Base-by-base conservation (phyloP, 1,140 invertebrate genomes). In the Potamilus streckersoni region DNA sequence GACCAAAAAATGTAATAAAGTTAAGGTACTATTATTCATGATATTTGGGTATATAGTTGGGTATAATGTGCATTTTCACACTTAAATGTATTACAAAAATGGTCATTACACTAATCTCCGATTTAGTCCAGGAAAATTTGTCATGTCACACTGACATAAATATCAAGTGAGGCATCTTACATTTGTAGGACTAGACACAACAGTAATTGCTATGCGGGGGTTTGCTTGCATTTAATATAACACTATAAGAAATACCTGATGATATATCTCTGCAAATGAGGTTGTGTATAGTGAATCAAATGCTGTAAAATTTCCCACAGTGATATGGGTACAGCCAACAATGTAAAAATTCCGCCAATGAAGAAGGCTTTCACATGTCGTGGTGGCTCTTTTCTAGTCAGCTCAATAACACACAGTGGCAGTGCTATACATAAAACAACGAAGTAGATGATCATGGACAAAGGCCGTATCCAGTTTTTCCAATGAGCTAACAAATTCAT, bases 241-340 rank as follows among this genome's bases (percentile, higher is more conserved):
- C 6, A 49, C 6, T 49, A 1, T 49, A 49, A 49, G 38, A 49
- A 63, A 89, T 91, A 96, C 95, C 95, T 94, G 74, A 90, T 97
- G 73, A 98, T 97, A 90, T 97, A 95, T 91, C 97, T 96, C 83
- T 99, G 97, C 77, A 98, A 90, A 85, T 93, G 94, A 31, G 97
- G 97, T 87, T 97, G 95, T 0, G 95, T 97, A 84, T 97, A 98
- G 90, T 98, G 94, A 72, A 97, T 94, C 84, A 98, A 93, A 91
- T 98, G 97, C 89, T 97, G 95, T 56, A 95, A 93, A 81, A 99
- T 98, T 90, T 97, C 95, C 93, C 96, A 98, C 82, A 98, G 93
- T 59, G 96, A 96, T 61, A 99, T 95, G 5, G 97, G 97, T 31
- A 98, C 90, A 2, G 96, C 95, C 70, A 97, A 90, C 72, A 98